Evolutionary conservation across 2,888 invertebrate species (phyloP).

Genomic region (Meta bourneti): DNA sequence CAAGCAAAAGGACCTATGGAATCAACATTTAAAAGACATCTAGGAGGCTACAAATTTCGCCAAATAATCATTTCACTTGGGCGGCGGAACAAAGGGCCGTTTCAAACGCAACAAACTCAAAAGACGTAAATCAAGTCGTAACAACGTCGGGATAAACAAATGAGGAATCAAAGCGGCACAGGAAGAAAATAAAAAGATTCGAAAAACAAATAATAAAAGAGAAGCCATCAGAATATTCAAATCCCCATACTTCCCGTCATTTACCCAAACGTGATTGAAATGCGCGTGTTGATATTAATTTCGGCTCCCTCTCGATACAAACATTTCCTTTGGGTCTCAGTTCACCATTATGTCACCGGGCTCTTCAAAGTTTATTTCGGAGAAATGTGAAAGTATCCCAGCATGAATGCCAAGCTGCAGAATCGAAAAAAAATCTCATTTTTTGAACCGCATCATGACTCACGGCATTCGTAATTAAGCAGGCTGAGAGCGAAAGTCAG

Average conservation of each 20-base stretch:
- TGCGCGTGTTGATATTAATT: not conserved
- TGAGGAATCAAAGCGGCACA: not conserved
- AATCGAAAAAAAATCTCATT: conserved; percentile 4
- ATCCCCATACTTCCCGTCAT: conserved; percentile 35
- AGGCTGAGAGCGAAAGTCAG: not conserved
- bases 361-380: no score
- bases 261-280: conserved; percentile 34
- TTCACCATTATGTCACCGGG: not conserved
- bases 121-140: conserved; percentile 11
- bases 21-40: no score
- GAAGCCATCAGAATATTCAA: conserved; percentile 35
- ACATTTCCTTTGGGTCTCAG: not conserved
- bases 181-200: conserved; percentile 2
- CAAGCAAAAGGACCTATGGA: no score
- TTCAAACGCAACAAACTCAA: conserved; percentile 14
- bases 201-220: not conserved
- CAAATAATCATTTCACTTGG: conserved; percentile 17
- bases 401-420: not conserved
- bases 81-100: conserved; percentile 2
- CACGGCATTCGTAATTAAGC: conserved; percentile 53
- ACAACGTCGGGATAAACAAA: conserved; percentile 26
- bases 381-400: no score
- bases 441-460: not conserved
- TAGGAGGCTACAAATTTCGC: not conserved
- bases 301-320: not conserved